A percentile compares a stretch with the other conserved stretches of the same genome.
Conservation (phyloP, 1,140 invertebrate species). For the Aphidius ervi region DNA sequence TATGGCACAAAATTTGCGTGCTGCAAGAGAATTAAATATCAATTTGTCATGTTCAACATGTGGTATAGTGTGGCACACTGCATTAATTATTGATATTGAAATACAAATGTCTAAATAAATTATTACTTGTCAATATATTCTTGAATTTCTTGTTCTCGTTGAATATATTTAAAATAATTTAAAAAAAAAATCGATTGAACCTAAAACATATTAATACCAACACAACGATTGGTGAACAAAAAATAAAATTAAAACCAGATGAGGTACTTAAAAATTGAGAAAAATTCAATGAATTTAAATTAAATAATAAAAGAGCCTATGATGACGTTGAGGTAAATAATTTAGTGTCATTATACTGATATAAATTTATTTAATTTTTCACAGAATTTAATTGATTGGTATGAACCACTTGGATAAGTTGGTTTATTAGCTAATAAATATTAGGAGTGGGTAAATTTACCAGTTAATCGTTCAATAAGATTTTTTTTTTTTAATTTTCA, state of each 20-base stretch:
- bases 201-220: too few species aligned
- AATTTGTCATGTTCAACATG: too few species aligned
- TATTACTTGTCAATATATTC: too few species aligned
- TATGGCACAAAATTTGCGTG: too few species aligned
- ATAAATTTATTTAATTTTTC: slow-evolving; percentile 31
- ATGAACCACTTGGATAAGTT: slow-evolving; percentile 63
- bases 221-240: slow-evolving; percentile 39
- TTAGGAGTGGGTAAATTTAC: slow-evolving; percentile 66
- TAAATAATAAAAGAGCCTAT: slow-evolving; percentile 33
- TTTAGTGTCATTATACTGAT: neutral
- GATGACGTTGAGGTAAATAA: slow-evolving; percentile 53
- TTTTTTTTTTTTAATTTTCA: neutral
- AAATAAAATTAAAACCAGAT: slow-evolving; percentile 45
- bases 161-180: too few species aligned
- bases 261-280: slow-evolving; percentile 51
- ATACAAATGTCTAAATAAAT: too few species aligned
- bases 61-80: too few species aligned
- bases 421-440: slow-evolving; percentile 60
- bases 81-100: too few species aligned
- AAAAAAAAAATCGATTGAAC: too few species aligned
- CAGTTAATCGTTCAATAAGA: slow-evolving; percentile 63
- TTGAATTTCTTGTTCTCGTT: too few species aligned
- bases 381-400: slow-evolving; percentile 69
- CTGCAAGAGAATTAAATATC: too few species aligned
- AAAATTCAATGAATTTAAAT: slow-evolving; percentile 54